phyloP scores from a whole-genome alignment of 2,888 invertebrate genomes.

The Periphyllus acericola region DNA sequence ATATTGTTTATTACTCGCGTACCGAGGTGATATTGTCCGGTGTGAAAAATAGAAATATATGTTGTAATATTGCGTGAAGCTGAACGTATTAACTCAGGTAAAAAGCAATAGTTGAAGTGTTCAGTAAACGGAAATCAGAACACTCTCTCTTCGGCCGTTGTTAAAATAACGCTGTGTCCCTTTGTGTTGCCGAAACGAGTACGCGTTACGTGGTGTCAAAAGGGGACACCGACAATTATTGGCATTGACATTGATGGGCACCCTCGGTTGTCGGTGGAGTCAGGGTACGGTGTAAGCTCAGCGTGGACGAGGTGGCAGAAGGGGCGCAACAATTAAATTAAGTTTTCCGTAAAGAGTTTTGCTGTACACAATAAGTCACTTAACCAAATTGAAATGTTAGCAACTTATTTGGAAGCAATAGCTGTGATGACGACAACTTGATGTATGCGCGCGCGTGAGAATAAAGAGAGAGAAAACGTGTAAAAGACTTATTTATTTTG shows the following conservation, averaged over 20 bases:
- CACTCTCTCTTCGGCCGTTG: background rate
- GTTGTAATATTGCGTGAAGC: too few relatives aligned
- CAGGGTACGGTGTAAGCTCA: too few relatives aligned
- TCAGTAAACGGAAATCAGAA: background rate
- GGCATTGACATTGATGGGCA: background rate
- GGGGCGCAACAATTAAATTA: background rate
- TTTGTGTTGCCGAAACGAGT: background rate
- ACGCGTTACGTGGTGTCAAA: background rate
- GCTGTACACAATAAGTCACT: conserved; percentile 39
- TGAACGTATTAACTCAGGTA: too few relatives aligned
- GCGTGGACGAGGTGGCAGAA: too few relatives aligned
- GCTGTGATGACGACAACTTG: background rate
- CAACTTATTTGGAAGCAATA: background rate
- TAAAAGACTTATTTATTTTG: background rate
- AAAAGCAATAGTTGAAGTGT: background rate
- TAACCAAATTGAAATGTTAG: conserved; percentile 37
- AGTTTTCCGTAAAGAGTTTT: conserved; percentile 26
- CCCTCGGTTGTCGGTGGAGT: background rate
- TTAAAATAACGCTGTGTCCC: background rate
- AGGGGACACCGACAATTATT: background rate
- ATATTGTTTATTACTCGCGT: too few relatives aligned
- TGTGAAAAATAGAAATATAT: too few relatives aligned
- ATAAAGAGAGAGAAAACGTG: background rate
- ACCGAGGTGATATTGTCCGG: too few relatives aligned
- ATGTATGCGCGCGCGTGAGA: background rate